phyloP scores from a whole-genome alignment of 2,113 vertebrate species.

The Equus przewalskii region DNA sequence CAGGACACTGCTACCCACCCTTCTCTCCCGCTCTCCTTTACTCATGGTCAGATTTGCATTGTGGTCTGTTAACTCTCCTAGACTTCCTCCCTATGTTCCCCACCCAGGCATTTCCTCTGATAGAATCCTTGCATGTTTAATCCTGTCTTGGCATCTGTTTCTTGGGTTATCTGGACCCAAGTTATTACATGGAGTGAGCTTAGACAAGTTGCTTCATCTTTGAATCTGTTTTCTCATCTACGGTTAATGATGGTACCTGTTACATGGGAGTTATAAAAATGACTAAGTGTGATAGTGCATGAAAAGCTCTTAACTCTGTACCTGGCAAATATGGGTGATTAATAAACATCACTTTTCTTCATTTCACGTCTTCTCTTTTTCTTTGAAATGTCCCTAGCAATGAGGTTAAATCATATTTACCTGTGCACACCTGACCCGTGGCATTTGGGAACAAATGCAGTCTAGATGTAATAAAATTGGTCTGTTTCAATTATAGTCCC shows the following conservation, averaged over 20 bases:
- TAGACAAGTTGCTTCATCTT: neutral
- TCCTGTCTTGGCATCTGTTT: neutral
- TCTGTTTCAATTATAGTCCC: constrained; percentile 84
- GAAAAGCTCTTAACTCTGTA: neutral
- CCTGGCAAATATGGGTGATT: neutral
- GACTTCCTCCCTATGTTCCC: neutral
- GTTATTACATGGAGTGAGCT: neutral
- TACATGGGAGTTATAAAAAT: neutral
- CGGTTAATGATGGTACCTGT: neutral
- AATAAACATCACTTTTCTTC: neutral
- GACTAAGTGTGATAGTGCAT: neutral
- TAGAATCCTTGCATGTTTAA: neutral
- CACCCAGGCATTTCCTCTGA: neutral
- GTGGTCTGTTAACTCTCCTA: neutral
- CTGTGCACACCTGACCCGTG: constrained; percentile 71
- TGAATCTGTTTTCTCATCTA: neutral
- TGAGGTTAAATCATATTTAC: constrained; percentile 71
- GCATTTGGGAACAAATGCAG: constrained; percentile 82
- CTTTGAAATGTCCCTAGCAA: neutral
- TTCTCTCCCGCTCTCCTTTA: neutral
- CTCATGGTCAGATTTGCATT: neutral
- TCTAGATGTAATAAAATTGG: constrained; percentile 80
- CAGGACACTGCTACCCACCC: neutral
- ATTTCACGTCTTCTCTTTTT: neutral
- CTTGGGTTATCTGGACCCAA: neutral